Conservation (phyloP, 2,888 invertebrate genomes). For the Apotomis capreana region DNA sequence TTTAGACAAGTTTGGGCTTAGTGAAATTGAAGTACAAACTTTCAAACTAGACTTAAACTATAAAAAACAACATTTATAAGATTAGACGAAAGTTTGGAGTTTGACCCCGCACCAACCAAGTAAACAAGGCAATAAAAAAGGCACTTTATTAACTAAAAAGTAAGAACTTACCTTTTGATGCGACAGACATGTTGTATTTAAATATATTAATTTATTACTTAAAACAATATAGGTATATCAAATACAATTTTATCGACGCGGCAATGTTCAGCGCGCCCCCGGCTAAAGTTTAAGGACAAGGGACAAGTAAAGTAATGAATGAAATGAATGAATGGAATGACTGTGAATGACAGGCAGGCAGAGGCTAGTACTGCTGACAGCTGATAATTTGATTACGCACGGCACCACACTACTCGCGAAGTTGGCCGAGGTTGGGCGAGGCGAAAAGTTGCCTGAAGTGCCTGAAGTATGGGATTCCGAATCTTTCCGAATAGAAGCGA, state of each 20-base stretch:
- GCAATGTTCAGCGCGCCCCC: slow-evolving; percentile 9
- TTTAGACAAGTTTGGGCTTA: too few relatives aligned
- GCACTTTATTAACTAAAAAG: background rate
- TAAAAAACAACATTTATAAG: slow-evolving; percentile 11
- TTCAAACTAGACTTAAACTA: background rate
- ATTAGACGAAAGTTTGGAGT: slow-evolving; percentile 53
- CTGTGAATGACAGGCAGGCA: background rate
- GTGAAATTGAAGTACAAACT: background rate
- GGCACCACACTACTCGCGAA: too few relatives aligned
- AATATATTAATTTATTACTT: background rate
- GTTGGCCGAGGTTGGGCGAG: too few relatives aligned
- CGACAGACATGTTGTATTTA: slow-evolving; percentile 65
- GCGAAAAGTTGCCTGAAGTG: too few relatives aligned
- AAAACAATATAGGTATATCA: slow-evolving; percentile 20
- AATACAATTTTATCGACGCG: slow-evolving; percentile 30
- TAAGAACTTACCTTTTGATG: slow-evolving; percentile 69
- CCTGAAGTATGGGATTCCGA: too few relatives aligned
- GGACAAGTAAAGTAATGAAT: background rate
- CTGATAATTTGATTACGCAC: too few relatives aligned
- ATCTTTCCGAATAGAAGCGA: too few relatives aligned
- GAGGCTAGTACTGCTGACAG: too few relatives aligned
- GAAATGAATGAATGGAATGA: slow-evolving; percentile 11
- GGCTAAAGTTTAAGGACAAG: slow-evolving; percentile 7
- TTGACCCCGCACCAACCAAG: slow-evolving; percentile 53
- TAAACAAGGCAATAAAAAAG: slow-evolving; percentile 19